Percentiles rank a stretch among this genome's conserved stretches.
These are phyloP conservation scores for Telmatherina bonti DNA, from an alignment of 2,797 vertebrate species.

Conservation along the genomic window DNA sequence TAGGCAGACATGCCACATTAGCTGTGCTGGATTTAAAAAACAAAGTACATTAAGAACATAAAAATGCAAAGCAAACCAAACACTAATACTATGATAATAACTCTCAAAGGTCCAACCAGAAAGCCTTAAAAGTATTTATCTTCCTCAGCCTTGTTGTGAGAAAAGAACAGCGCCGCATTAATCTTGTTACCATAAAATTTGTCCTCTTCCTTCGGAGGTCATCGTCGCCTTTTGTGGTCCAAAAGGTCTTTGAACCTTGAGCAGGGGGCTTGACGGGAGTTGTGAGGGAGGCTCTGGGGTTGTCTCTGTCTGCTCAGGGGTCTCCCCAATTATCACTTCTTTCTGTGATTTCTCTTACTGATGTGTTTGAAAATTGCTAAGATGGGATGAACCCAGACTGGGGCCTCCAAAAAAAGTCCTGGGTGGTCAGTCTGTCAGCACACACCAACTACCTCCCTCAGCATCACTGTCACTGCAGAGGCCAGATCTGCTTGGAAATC, in stretches of 20 bases:
- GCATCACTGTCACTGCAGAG: constrained; percentile 65
- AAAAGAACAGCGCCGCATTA: constrained; percentile 46
- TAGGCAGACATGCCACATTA: too few relatives aligned
- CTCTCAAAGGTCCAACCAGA: background rate
- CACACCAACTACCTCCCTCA: constrained; percentile 53
- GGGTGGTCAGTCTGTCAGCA: constrained; percentile 81
- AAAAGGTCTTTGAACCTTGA: constrained; percentile 67
- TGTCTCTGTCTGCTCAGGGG: constrained; percentile 35
- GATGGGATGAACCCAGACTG: constrained; percentile 66
- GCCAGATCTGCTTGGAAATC: constrained; percentile 79
- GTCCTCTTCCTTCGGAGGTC: constrained; percentile 47
- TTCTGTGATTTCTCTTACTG: constrained; percentile 69
- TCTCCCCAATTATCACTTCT: constrained; percentile 66
- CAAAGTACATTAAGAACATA: too few relatives aligned
- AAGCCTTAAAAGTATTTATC: background rate
- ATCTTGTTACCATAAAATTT: constrained; percentile 67
- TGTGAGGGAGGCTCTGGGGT: constrained; percentile 38
- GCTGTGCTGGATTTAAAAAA: too few relatives aligned
- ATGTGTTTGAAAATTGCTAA: constrained; percentile 70
- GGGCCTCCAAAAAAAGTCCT: constrained; percentile 63
- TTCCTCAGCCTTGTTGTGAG: constrained; percentile 5
- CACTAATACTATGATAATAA: background rate
- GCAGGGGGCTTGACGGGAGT: constrained; percentile 29
- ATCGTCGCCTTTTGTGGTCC: constrained; percentile 54
- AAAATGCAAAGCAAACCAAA: background rate